phyloP scores from a whole-genome alignment of 2,113 vertebrate species.

The Montifringilla adamsi region DNA sequence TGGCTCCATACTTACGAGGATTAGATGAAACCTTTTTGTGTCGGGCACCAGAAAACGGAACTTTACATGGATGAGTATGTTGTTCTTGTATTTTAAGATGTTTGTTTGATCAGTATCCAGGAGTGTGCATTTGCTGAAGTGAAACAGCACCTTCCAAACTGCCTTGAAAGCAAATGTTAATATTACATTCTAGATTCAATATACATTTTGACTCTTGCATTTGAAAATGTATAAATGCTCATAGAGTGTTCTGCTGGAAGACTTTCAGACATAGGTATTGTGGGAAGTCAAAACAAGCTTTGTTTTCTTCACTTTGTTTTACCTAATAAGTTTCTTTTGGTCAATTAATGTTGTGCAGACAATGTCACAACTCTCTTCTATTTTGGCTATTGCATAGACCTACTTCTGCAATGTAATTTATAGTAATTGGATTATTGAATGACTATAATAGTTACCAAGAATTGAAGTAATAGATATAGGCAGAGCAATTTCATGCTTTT shows the following conservation, averaged over 20 bases:
- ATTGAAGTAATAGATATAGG: slow-evolving; percentile 56
- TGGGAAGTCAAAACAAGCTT: neutral
- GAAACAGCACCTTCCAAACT: neutral
- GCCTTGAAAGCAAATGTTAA: neutral
- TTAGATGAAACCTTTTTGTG: neutral
- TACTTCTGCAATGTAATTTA: slow-evolving; percentile 44
- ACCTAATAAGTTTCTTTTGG: neutral
- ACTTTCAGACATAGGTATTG: neutral
- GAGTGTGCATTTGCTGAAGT: neutral
- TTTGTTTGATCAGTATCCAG: neutral
- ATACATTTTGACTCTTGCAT: neutral
- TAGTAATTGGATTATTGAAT: slow-evolving; percentile 58
- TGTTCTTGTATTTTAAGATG: neutral
- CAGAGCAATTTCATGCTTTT: slow-evolving; percentile 71
- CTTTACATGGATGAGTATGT: neutral
- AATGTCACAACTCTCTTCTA: neutral
- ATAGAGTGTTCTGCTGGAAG: neutral
- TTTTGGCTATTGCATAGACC: neutral
- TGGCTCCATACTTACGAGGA: neutral
- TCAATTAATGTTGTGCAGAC: neutral
- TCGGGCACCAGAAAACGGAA: neutral
- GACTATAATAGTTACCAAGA: slow-evolving; percentile 57
- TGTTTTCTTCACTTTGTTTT: neutral
- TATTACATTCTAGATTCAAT: neutral
- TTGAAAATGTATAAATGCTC: neutral